Conservation (phyloP, 2,797 vertebrate species). For the Spinibarbus caldwelli region DNA sequence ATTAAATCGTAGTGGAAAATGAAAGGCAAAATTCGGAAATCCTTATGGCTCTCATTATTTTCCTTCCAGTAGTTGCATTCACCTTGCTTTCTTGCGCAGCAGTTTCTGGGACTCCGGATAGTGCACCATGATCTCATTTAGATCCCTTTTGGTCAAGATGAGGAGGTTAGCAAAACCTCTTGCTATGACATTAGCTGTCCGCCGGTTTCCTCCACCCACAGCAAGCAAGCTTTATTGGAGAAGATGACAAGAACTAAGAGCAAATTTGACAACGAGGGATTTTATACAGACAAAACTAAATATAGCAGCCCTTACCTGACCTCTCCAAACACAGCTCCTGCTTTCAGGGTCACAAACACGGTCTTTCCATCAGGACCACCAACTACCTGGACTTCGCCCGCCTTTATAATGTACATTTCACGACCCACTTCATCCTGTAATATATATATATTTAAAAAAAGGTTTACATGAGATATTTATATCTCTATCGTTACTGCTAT, state of each 20-base stretch:
- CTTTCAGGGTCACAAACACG: constrained; percentile 90
- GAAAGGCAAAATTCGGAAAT: neutral
- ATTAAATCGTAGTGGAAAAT: neutral
- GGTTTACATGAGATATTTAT: too few species aligned
- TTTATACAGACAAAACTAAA: neutral
- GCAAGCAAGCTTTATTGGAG: constrained; percentile 85
- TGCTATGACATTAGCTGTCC: constrained; percentile 93
- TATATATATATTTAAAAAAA: neutral
- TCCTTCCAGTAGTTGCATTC: neutral
- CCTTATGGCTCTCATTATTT: neutral
- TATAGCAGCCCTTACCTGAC: constrained; percentile 84
- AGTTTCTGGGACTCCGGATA: constrained; percentile 97
- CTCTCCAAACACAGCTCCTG: constrained; percentile 95
- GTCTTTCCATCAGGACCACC: constrained; percentile 91
- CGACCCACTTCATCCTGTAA: constrained; percentile 93
- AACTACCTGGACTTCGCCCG: constrained; percentile 93
- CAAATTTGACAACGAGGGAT: neutral
- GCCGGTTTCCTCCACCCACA: constrained; percentile 90
- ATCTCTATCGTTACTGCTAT: neutral
- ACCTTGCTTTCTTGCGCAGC: constrained; percentile 96
- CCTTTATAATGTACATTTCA: constrained; percentile 99
- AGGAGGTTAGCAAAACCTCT: constrained; percentile 97
- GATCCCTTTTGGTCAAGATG: constrained; percentile 96
- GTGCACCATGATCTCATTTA: constrained; percentile 94
- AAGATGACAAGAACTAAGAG: constrained; percentile 20